A percentile compares a stretch with the other conserved stretches of the same genome.
phyloP scores from a whole-genome alignment of 2,113 vertebrate genomes.

The Microtus montanus region DNA sequence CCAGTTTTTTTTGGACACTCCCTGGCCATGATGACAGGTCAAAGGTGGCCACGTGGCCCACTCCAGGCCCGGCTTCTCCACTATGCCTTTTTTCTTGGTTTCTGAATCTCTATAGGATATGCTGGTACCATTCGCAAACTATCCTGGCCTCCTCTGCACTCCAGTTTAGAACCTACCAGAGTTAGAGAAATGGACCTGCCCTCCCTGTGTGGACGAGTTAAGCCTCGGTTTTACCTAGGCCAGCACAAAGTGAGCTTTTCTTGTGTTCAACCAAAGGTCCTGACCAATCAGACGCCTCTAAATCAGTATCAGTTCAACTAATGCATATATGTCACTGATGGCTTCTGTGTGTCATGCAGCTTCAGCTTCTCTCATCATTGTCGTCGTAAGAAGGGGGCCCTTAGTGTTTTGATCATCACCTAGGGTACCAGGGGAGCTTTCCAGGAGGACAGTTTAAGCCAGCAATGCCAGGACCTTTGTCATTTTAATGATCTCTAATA shows the following conservation, averaged over 20 bases:
- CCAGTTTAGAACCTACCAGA: rapidly evolving
- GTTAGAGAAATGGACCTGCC: neutral
- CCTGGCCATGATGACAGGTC: neutral
- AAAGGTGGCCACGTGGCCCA: rapidly evolving
- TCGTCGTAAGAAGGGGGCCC: neutral
- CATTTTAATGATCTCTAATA: neutral
- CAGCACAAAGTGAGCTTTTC: neutral
- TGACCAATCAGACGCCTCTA: neutral
- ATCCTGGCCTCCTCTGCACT: neutral
- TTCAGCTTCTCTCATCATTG: neutral
- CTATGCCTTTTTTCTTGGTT: neutral
- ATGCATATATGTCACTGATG: neutral
- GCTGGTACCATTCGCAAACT: no score
- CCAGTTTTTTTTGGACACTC: neutral
- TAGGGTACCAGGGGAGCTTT: neutral
- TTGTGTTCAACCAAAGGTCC: neutral
- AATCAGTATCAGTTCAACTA: neutral
- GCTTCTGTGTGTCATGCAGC: neutral
- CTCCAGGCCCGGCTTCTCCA: neutral
- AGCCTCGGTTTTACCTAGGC: neutral
- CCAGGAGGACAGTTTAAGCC: neutral
- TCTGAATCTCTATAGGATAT: neutral
- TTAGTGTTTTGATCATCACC: neutral
- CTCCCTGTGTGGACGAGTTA: neutral
- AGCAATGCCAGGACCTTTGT: neutral